Percentiles rank a stretch among this genome's conserved stretches.
These are phyloP conservation scores for Melanerpes aurifrons DNA, from an alignment of 2,113 vertebrate species.

Conservation along the genomic window DNA sequence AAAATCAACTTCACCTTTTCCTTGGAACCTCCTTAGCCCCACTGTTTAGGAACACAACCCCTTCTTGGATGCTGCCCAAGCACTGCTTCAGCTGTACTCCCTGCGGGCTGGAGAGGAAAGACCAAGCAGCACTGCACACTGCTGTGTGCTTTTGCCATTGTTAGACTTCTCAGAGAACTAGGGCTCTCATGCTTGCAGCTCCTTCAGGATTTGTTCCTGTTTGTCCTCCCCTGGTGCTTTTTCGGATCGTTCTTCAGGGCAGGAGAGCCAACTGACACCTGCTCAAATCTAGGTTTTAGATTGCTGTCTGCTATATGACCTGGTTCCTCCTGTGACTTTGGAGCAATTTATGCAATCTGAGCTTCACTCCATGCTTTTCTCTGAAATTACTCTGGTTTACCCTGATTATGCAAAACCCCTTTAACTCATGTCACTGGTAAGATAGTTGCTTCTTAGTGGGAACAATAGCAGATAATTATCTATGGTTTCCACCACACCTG, in stretches of 20 bases:
- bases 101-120: background rate
- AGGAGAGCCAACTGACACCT: conserved; percentile 35
- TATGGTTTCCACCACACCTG: background rate
- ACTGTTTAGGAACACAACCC: background rate
- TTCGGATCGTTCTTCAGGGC: background rate
- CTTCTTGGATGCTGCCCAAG: background rate
- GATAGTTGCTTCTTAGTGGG: background rate
- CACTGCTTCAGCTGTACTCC: background rate
- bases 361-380: background rate
- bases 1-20: background rate
- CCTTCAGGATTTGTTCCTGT: accelerated
- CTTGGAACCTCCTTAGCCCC: background rate
- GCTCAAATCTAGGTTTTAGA: conserved; percentile 43
- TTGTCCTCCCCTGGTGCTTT: background rate
- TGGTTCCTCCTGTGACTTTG: conserved; percentile 31
- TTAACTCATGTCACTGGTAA: background rate
- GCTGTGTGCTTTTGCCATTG: background rate
- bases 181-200: background rate
- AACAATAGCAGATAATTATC: background rate
- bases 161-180: background rate
- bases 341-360: conserved; percentile 30
- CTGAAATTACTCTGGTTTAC: conserved; percentile 3
- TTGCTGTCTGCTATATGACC: conserved; percentile 10
- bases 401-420: background rate
- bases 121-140: background rate